Evolutionary conservation across 2,888 invertebrate species (phyloP).

Genomic region (Hydriomena furcata): DNA sequence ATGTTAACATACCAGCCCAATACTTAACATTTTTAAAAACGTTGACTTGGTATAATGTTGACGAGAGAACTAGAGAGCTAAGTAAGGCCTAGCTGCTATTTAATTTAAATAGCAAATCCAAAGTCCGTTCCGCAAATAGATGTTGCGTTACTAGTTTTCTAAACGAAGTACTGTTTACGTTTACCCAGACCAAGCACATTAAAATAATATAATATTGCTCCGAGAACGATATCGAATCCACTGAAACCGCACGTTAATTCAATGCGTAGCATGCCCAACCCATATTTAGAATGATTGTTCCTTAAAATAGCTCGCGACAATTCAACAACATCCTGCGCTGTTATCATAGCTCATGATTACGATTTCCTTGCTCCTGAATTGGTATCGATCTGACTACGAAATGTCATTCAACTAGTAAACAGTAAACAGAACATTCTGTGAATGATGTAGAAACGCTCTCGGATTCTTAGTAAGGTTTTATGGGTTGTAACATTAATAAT

Average conservation of each 20-base stretch:
- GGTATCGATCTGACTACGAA: not conserved
- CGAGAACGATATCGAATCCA: not conserved
- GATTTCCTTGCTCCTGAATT: slow-evolving; percentile 11
- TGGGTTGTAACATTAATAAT: not conserved
- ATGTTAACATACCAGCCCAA: not conserved
- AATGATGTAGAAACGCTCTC: not conserved
- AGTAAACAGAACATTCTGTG: not conserved
- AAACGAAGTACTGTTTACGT: slow-evolving; percentile 10
- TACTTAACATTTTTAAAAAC: too few species aligned
- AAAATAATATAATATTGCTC: not conserved
- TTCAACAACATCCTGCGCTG: slow-evolving; percentile 7
- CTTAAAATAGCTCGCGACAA: slow-evolving; percentile 1
- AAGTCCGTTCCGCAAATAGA: slow-evolving; percentile 37
- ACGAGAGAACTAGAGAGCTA: not conserved
- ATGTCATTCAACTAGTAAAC: slow-evolving; percentile 6
- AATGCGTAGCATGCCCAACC: not conserved
- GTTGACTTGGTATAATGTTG: too few species aligned
- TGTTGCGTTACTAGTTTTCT: slow-evolving; percentile 35
- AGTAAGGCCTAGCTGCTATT: slow-evolving; percentile 5
- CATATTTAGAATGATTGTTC: not conserved
- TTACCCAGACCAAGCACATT: not conserved
- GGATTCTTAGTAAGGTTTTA: not conserved
- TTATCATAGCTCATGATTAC: slow-evolving; percentile 2
- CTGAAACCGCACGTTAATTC: too few species aligned
- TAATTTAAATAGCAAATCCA: slow-evolving; percentile 15